Evolutionary conservation across 64 coral and sea anemone genomes (phyloP), one percentile per base, ranked within the genome.

Genomic region (Trachythela sp.): DNA sequence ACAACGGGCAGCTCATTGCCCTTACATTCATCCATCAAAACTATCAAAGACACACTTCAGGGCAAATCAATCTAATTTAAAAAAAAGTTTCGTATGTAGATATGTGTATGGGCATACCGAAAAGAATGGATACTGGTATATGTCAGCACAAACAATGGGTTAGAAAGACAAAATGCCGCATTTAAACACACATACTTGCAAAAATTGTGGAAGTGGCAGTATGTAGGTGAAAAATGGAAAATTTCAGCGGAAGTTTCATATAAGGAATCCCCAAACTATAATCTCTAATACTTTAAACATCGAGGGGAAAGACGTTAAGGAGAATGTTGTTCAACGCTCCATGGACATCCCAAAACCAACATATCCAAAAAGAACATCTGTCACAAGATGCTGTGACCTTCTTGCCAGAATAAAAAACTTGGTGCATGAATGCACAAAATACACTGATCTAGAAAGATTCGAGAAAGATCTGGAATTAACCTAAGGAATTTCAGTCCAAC

Each of bases 101-200:
- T 68, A 89, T 92, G 87, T 86, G 91, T 89, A 1, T 89, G 83
- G 87, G 87, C 87, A 43, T 92, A 84, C 6, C 49, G 36, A 48
- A 71, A 85, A 51, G 31, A 89, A 39, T 26, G 48, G 22, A 39
- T 92, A 40, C 45, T 54, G 0, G 48, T 77, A 1, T 41, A 20
- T 8, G 87, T 92, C 1, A 70, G 88, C 35, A 89, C 91, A 10
- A 93, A 93, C 83, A 93, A 93, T 56, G 87, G 92, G 8, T 30
- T 89, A 20, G 87, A 89, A 29, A 27, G 87, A 33, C 92, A 89
- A 60, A 93, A 93, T 40, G 37, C 85, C 13, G 92, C 84, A 1
- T 90, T 93, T 40, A 93, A 93, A 60, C 86, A 92, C 56, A 20
- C 37, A n/a, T 93, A 86, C 37, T 39, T 89, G 36, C 39, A 85